Percentiles rank a stretch among this genome's conserved stretches.
phyloP scores from a whole-genome alignment of 2,113 vertebrate genomes.

The Dunckerocampus dactyliophorus region DNA sequence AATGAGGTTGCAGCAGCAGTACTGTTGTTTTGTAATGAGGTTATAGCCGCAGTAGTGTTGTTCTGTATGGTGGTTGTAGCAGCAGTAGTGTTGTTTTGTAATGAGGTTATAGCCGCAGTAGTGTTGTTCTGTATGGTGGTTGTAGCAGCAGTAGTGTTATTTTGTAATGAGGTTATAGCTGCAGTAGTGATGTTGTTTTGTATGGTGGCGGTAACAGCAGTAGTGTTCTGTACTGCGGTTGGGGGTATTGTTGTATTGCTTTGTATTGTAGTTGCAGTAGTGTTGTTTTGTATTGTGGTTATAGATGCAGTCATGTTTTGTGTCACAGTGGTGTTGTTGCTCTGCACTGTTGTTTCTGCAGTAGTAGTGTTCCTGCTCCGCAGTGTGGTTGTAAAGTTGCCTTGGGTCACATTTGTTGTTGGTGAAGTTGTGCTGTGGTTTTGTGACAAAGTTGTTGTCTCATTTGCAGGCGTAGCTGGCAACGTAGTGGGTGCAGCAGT shows the following conservation, averaged over 20 bases:
- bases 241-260: neutral
- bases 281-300: neutral
- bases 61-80: neutral
- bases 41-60: neutral
- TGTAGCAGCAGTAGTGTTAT: neutral
- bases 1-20: neutral
- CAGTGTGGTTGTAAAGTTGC: neutral
- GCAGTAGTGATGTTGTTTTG: neutral
- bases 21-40: neutral
- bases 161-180: neutral
- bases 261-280: neutral
- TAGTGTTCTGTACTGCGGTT: neutral
- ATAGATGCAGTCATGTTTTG: neutral
- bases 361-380: neutral
- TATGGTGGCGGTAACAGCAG: neutral
- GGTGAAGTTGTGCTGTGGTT: neutral
- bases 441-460: neutral
- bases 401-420: neutral
- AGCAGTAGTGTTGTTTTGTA: neutral
- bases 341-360: neutral
- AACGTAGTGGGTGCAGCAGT: neutral
- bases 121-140: neutral
- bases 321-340: neutral
- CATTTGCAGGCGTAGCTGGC: constrained; percentile 9
- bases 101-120: neutral